Evolutionary conservation across 2,888 invertebrate genomes (phyloP), one percentile per base, ranked within the genome.

Genomic region (Flabesymbios commensalis): DNA sequence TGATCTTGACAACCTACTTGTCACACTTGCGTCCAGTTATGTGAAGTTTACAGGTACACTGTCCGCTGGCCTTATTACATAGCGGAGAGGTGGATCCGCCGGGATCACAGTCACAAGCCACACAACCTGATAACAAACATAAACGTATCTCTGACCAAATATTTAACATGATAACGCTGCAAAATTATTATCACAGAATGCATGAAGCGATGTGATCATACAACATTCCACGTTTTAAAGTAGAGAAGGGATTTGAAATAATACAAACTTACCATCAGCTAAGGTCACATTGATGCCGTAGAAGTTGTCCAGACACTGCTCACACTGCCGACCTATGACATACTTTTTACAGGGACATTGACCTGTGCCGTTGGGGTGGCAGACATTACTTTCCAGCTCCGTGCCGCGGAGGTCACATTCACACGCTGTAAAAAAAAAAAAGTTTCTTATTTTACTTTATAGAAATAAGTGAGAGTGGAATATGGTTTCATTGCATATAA

Each of bases 271-370:
- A 74, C 77, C 77, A 48, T 69, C 59, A 3, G 62, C 26, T 39
- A 72, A 68, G 31, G 49, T 49, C 10, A 63, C 41, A 36, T 61
- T 43, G 41, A 78, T 63, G 4, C 68, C 68, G 63, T 74, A 77
- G 61, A 62, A 73, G 3, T 68, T 70, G 49, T 73, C 72, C 29
- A 57, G 54, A 64, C 78, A 78, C 24, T 48, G 33, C 45, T 72
- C 71, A 68, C 78, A 78, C 24, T 63, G 61, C 24, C 65, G 57
- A 1, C 71, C 71, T 24, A 53, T 58, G 3, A 72, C 72, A 53
- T 66, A 57, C 1, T 54, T 49, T 58, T 76, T 75, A 56, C 78
- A 78, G 1, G 59, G 54, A 64, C 78, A 78, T 59, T 75, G 72
- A 1, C 77, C 77, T 31, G 48, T 65, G 1, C 22, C 42, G 29